phyloP scores from a whole-genome alignment of 2,113 vertebrate species.

The Calyptommatus sinebrachiatus region DNA sequence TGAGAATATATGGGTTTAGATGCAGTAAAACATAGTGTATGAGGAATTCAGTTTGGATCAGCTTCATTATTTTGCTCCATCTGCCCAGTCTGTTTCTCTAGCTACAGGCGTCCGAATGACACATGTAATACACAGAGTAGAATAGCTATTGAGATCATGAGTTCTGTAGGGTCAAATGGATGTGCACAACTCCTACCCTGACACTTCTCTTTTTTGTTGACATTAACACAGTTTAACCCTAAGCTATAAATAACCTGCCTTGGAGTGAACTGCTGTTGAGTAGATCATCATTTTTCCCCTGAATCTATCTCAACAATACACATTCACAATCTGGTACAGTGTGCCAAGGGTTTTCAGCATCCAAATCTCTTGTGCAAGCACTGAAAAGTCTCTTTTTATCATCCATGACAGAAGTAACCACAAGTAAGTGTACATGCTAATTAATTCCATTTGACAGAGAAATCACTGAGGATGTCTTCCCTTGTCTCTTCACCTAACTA shows the following conservation, averaged over 20 bases:
- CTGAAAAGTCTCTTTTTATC: background rate
- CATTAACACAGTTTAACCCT: background rate
- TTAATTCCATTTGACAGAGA: constrained; percentile 1
- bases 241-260: background rate
- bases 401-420: background rate
- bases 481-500: background rate
- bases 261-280: background rate
- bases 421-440: background rate
- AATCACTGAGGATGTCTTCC: background rate
- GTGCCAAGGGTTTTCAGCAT: background rate
- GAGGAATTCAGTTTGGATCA: background rate
- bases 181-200: background rate
- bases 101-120: background rate
- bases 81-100: background rate
- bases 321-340: background rate
- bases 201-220: background rate
- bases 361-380: background rate
- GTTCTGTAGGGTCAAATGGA: background rate
- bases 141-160: background rate
- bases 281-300: constrained; percentile 3
- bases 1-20: background rate
- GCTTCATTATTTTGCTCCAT: background rate
- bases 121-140: background rate
- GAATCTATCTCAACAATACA: background rate
- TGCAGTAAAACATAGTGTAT: background rate